Percentiles rank a stretch among this genome's conserved stretches.
phyloP scores from a whole-genome alignment of 2,797 vertebrate genomes.

The Epinephelus malabaricus region DNA sequence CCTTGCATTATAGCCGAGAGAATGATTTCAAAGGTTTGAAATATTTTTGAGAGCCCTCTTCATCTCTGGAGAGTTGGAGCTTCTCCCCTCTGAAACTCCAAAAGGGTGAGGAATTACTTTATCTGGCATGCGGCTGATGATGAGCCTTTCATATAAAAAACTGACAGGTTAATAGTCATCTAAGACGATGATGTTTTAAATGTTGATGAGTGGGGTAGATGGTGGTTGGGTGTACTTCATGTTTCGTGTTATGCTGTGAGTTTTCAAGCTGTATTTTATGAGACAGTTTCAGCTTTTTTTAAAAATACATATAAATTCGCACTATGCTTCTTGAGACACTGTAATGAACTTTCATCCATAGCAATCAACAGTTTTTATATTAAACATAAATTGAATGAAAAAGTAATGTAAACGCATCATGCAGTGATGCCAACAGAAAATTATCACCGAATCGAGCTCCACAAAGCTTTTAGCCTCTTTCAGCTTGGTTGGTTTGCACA shows the following conservation, averaged over 20 bases:
- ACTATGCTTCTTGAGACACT: background rate
- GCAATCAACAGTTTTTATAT: background rate
- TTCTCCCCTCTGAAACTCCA: background rate
- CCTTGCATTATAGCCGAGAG: slow-evolving; percentile 19
- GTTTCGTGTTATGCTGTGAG: background rate
- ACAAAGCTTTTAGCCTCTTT: background rate
- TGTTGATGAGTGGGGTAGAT: background rate
- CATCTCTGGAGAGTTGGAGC: slow-evolving; percentile 31
- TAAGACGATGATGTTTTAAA: background rate
- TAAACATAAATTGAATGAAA: background rate
- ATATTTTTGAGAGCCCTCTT: slow-evolving; percentile 39
- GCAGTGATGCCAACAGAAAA: no score
- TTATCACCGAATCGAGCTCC: no score
- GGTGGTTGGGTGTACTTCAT: background rate
- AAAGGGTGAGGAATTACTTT: slow-evolving; percentile 6
- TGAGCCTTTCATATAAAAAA: background rate
- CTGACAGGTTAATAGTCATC: background rate
- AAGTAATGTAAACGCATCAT: background rate
- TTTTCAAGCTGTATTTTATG: background rate
- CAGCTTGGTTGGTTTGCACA: background rate
- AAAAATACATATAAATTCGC: background rate
- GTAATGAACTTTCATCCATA: background rate
- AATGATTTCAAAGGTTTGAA: slow-evolving; percentile 41
- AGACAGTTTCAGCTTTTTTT: background rate
- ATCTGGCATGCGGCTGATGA: slow-evolving; percentile 2